Base-by-base conservation (phyloP, 1,140 invertebrate genomes). In the Alviniconcha marisindica region DNA sequence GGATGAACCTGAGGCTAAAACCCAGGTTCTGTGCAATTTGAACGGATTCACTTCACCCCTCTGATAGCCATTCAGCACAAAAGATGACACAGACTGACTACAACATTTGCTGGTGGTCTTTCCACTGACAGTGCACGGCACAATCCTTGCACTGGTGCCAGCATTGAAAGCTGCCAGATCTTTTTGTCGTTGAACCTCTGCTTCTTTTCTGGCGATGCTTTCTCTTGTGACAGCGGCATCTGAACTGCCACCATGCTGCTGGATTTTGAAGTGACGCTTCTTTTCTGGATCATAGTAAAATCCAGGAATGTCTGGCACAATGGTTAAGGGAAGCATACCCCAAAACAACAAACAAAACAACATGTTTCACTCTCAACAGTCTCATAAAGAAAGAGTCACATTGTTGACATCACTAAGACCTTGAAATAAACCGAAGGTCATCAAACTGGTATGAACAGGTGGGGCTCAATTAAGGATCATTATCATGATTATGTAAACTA, bases 261-360 rank as follows among this genome's bases (percentile, higher is more conserved):
- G 82, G 28, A 91, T 91, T 73, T 86, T 86, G 83, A 90, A 91
- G 84, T 90, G 89, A 63, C 86, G 87, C 66, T 88, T 88, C 82
- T 90, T 87, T 82, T 87, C 86, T 40, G 40, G 71, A 56, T 91
- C 90, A 86, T 90, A 91, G 80, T 91, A 89, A 79, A 89, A 91
- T 33, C 90, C 90, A 84, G 90, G 89, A 81, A 91, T 87, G 71
- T 90, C 82, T 91, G 77, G 28, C 10, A 18, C 18, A 24, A n/a
- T 60, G 51, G 33, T 78, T 24, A 78, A 56, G 51, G 44, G 21
- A 38, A 44, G 12, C 15, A 15, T 28, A 66, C 14, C 21, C 12
- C 5, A 60, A 60, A 51, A 51, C 12, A 15, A 51, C 21, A 21
- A 51, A 51, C 21, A 51, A 51, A n/a, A n/a, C n/a, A n/a, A n/a